A percentile compares a stretch with the other conserved stretches of the same genome.
These are phyloP conservation scores for Gnathonemus longibarbis DNA, from an alignment of 2,113 vertebrate species.

Conservation along the genomic window DNA sequence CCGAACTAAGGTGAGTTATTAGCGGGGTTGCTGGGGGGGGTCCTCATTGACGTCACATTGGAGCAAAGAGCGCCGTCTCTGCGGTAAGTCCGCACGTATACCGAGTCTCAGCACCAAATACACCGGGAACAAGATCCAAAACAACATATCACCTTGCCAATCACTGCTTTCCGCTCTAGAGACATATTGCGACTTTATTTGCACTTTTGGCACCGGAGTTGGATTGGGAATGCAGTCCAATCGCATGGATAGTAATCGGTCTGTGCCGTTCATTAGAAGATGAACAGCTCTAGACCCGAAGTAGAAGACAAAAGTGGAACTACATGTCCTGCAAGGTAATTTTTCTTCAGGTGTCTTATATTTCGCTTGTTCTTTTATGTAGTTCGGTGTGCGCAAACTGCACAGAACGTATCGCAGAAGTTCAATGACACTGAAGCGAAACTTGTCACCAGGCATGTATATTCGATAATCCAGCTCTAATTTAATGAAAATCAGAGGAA, in stretches of 20 bases:
- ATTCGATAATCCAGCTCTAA: not conserved
- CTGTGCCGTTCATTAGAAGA: slow-evolving; percentile 7
- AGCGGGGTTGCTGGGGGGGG: not conserved
- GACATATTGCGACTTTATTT: not conserved
- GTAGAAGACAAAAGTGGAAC: not conserved
- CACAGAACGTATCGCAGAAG: not conserved
- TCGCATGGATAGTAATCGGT: slow-evolving; percentile 5
- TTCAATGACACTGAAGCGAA: not conserved
- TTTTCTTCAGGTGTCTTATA: not conserved
- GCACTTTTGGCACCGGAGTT: not conserved
- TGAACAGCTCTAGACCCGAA: slow-evolving; percentile 1
- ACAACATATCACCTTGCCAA: not conserved
- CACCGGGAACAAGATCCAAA: not conserved
- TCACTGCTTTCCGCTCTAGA: not conserved
- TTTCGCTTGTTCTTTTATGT: not conserved
- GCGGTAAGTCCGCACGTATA: not conserved
- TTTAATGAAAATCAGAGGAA: not conserved
- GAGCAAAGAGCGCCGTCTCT: not conserved
- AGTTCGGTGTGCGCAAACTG: not conserved
- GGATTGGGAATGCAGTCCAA: not conserved
- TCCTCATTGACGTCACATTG: slow-evolving; percentile 12
- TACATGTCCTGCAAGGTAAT: slow-evolving; percentile 6
- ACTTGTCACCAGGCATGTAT: not conserved
- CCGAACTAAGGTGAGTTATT: not conserved
- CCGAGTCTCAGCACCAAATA: not conserved